Percentiles rank a stretch among this genome's conserved stretches.
These are phyloP conservation scores for Acropternis orthonyx DNA, from an alignment of 2,797 vertebrate genomes.

Conservation along the genomic window DNA sequence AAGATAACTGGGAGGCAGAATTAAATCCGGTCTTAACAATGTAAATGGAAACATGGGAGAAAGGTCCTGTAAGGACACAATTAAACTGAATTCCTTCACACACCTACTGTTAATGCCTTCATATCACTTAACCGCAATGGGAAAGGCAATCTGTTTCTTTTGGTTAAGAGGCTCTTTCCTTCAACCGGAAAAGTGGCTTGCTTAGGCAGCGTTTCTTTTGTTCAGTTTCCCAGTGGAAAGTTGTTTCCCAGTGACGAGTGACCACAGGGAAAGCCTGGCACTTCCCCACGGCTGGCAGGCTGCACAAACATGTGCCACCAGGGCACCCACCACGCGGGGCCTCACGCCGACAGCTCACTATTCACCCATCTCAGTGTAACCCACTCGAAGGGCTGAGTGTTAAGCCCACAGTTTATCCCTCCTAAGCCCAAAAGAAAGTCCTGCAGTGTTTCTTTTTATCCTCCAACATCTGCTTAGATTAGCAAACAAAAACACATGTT, in stretches of 20 bases:
- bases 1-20: neutral
- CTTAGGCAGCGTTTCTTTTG: neutral
- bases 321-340: neutral
- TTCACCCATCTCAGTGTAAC: neutral
- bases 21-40: neutral
- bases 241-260: neutral
- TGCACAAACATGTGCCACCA: accelerated
- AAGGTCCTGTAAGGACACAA: neutral
- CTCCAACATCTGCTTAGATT: slow-evolving; percentile 44
- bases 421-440: neutral
- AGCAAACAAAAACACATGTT: slow-evolving; percentile 33
- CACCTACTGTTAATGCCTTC: neutral
- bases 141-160: neutral
- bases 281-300: neutral
- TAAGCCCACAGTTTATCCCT: neutral
- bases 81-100: neutral
- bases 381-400: neutral
- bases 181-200: neutral
- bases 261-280: neutral
- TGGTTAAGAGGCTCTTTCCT: neutral
- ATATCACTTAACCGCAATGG: neutral
- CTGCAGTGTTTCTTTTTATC: slow-evolving; percentile 12
- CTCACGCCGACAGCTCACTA: accelerated
- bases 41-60: neutral
- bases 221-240: neutral